Evolutionary conservation across 2,888 invertebrate genomes (phyloP).

Genomic region (Cerceris ruficornis): DNA sequence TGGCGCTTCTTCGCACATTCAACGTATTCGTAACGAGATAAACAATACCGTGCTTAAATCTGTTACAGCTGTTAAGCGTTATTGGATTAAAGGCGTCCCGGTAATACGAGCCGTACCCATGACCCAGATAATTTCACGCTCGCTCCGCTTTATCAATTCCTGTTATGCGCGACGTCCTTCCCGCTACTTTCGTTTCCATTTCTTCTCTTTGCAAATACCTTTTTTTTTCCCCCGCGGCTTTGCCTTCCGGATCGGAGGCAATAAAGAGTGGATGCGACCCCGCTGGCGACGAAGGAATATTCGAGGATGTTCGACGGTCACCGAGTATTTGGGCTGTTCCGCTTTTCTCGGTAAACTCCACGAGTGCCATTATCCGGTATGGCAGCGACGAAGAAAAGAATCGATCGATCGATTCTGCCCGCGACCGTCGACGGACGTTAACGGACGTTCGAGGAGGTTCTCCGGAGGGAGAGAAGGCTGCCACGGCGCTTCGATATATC

Average conservation of each 20-base stretch:
- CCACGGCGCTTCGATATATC: slow-evolving; percentile 50
- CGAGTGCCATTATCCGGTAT: slow-evolving; percentile 57
- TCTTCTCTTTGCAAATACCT: too few species aligned
- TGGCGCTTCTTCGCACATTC: slow-evolving; percentile 59
- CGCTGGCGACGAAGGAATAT: too few species aligned
- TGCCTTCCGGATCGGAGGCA: too few species aligned
- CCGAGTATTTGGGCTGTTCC: slow-evolving; percentile 62
- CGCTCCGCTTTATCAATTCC: slow-evolving; percentile 12
- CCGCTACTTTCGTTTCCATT: too few species aligned
- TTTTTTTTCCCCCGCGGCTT: too few species aligned
- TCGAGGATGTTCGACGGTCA: slow-evolving; percentile 9
- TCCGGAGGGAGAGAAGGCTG: slow-evolving; percentile 17
- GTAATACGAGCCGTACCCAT: slow-evolving; percentile 38
- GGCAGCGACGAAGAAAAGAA: slow-evolving; percentile 42
- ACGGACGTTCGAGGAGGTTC: background rate
- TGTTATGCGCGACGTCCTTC: too few species aligned
- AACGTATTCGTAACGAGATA: slow-evolving; percentile 62
- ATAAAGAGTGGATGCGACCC: too few species aligned
- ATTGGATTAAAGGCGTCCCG: slow-evolving; percentile 48
- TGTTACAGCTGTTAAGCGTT: slow-evolving; percentile 50
- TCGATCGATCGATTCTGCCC: slow-evolving; percentile 59
- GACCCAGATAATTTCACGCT: slow-evolving; percentile 56
- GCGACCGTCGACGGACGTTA: background rate
- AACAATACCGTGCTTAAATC: slow-evolving; percentile 54
- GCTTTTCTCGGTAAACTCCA: slow-evolving; percentile 57